Base-by-base conservation (phyloP, 1,140 invertebrate genomes). In the Lepeophtheirus salmonis region DNA sequence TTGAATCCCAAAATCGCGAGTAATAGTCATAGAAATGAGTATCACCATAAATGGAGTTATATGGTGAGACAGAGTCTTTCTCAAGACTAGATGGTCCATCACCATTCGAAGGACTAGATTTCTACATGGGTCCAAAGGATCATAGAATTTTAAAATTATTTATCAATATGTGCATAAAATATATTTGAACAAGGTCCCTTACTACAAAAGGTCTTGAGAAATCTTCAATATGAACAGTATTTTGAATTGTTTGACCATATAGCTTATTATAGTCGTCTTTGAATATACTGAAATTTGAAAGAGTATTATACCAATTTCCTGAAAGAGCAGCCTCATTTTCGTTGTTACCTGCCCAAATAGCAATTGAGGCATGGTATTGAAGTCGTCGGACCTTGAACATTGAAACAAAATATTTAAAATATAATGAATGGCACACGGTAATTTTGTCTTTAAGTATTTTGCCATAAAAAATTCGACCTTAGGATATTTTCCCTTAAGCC, bases 281-380 rank as follows among this genome's bases (percentile, higher is more conserved):
- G 65, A 86, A 89, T 26, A 74, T 67, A 1, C 73, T 65, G 59
- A 76, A 77, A 24, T 80, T 70, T 0, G 50, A 23, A 1, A 65
- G 67, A 2, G 84, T 87, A 1, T 74, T 75, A 69, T 88, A 89
- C 73, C 72, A 73, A 64, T 49, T 50, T 60, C 18, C 18, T 14
- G 79, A 75, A 1, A 97, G 70, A 0, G 88, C 90, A 22, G 79
- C 83, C 77, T 98, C 94, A 69, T 97, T 97, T 73, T 98, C 95
- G 71, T 99, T 99, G 70, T 97, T 99, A 2, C 87, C 90, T 14
- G 89, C 84, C 82, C 88, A 89, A 0, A 95, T 65, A 0, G 87
- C 80, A 52, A 98, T 79, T 56, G 84, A 89, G 0, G 92, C 78
- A 73, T 97, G 91, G 69, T 86, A 78, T 63, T 89, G 83, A 3